Base-by-base conservation (phyloP, 2,888 invertebrate genomes). In the Caenorhabditis zanzibari region DNA sequence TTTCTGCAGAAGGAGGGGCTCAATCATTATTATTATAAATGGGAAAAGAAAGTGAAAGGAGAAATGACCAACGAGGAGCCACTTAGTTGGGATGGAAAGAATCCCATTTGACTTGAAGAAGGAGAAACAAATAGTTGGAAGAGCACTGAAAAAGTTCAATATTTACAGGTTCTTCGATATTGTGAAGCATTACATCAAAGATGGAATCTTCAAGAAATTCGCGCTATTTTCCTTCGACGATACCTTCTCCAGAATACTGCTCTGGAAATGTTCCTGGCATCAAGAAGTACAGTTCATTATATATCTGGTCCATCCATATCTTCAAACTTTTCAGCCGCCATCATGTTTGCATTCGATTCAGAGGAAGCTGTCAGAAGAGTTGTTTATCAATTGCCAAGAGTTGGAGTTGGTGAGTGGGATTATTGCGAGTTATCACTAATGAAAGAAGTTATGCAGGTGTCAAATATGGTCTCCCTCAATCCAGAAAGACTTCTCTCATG, bases 171-270 rank as follows among this genome's bases (percentile, higher is more conserved):
- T 72, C 93, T 99, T 90, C 96, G 96, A 92, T 99, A 98, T 94
- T 97, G 98, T 93, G 99, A 99, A 93, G 96, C 97, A 93, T 95
- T 98, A 63, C 98, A 99, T 93, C 98, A 98, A 84, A 97, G 98
- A 94, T 99, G 99, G 99, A 97, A 98, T 94, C 98, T 99, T 94
- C 96, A 96, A 90, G 99, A 99, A 94, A 96, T 99, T 86, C 95
- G 99, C 14, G 99, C 99, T 83, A 97, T 99, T 92, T 99, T 99
- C 94, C 96, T 97, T 12, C 95, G 99, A 3, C 95, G 98, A 58
- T 98, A 98, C 93, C 95, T 99, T 73, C 95, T 99, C 89, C 98
- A 99, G 94, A 98, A 97, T 90, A 93, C 93, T 77, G 98, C 98
- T 87, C 95, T 99, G 93, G 99, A 99, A 94, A 96, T 99, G 93